Evolutionary conservation across 2,797 vertebrate species (phyloP).

Genomic region (Meda fulgida): DNA sequence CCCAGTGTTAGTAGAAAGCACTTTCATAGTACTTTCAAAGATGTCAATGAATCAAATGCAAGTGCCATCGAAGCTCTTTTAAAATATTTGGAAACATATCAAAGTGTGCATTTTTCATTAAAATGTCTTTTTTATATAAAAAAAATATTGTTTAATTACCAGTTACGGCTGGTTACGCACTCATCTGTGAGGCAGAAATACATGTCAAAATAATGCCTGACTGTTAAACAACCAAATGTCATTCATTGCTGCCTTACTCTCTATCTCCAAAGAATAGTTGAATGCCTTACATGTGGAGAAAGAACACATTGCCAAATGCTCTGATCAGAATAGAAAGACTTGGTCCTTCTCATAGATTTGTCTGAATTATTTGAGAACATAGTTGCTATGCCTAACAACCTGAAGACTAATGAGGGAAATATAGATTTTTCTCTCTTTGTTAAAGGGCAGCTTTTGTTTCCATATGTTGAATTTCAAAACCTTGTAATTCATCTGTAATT

Average conservation of each 20-base stretch:
- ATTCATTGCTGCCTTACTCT: constrained; percentile 1
- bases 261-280: constrained; percentile 4
- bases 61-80: background rate
- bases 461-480: background rate
- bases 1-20: background rate
- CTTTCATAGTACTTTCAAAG: background rate
- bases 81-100: constrained; percentile 25
- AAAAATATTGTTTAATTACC: constrained; percentile 6
- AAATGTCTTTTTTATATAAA: background rate
- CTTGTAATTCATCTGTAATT: background rate
- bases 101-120: background rate
- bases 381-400: constrained; percentile 57
- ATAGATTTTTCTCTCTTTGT: constrained; percentile 59
- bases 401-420: constrained; percentile 67
- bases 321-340: constrained; percentile 23
- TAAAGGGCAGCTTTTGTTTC: constrained; percentile 45
- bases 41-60: constrained; percentile 20
- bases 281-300: background rate
- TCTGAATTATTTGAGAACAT: constrained; percentile 57
- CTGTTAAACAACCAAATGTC: constrained; percentile 10
- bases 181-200: constrained; percentile 4
- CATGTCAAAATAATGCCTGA: constrained; percentile 1
- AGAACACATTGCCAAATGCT: constrained; percentile 1
- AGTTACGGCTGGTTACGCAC: background rate
- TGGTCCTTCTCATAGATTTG: constrained; percentile 68